phyloP scores from a whole-genome alignment of 2,888 invertebrate genomes.

The Perithous albicinctus region DNA sequence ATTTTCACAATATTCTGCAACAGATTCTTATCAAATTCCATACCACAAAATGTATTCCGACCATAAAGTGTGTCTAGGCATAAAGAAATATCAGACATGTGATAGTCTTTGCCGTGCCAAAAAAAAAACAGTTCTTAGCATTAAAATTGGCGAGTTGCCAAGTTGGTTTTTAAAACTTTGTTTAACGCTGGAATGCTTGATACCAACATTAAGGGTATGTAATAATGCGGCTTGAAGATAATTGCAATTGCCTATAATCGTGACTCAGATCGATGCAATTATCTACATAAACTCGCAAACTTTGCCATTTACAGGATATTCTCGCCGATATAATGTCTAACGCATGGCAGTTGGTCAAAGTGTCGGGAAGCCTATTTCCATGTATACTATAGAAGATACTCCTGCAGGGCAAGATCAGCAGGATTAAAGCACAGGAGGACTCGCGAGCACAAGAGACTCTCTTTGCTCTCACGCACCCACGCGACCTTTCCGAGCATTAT shows the following conservation, averaged over 20 bases:
- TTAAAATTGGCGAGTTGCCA: too few relatives aligned
- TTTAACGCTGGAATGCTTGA: background rate
- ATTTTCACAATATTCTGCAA: too few relatives aligned
- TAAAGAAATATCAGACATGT: too few relatives aligned
- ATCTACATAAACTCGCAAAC: constrained; percentile 15
- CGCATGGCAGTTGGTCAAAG: constrained; percentile 52
- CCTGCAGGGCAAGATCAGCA: constrained; percentile 48
- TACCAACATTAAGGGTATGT: background rate
- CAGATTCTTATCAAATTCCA: too few relatives aligned
- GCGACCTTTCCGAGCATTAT: constrained; percentile 66
- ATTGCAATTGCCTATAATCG: constrained; percentile 32
- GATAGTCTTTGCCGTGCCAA: too few relatives aligned
- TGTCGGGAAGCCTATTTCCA: constrained; percentile 53
- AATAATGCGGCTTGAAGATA: background rate
- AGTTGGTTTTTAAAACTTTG: background rate
- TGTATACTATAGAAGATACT: constrained; percentile 5
- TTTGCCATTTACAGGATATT: constrained; percentile 42
- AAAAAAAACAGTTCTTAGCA: too few relatives aligned
- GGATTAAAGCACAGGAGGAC: constrained; percentile 65
- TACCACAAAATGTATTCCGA: too few relatives aligned
- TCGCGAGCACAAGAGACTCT: constrained; percentile 52
- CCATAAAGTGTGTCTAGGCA: too few relatives aligned
- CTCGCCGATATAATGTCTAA: constrained; percentile 49
- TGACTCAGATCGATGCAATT: constrained; percentile 55
- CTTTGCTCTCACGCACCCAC: constrained; percentile 68